These are phyloP conservation scores for Crypturellus undulatus DNA, from an alignment of 2,113 vertebrate species.

Conservation along the genomic window DNA sequence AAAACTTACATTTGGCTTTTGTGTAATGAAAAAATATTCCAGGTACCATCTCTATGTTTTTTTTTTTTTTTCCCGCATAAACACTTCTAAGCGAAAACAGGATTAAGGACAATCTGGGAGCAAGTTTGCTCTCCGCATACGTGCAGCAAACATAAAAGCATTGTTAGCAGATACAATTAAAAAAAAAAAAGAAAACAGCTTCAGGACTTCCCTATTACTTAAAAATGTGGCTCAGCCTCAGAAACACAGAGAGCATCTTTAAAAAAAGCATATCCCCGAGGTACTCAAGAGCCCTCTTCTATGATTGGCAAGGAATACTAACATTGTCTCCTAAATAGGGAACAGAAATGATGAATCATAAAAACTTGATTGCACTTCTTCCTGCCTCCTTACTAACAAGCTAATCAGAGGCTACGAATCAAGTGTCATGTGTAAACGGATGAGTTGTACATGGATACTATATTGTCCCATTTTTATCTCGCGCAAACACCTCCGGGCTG, in stretches of 20 bases:
- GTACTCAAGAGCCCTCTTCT: constrained; percentile 53
- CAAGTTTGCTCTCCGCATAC: constrained; percentile 59
- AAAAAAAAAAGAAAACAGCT: constrained; percentile 3
- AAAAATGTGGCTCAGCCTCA: constrained; percentile 41
- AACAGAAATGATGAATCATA: constrained; percentile 80
- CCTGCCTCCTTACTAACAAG: constrained; percentile 76
- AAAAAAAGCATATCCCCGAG: constrained; percentile 70
- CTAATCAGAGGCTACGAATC: constrained; percentile 63
- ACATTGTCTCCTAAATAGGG: constrained; percentile 76
- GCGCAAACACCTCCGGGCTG: constrained; percentile 78
- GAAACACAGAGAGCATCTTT: constrained; percentile 59
- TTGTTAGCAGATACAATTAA: constrained; percentile 59
- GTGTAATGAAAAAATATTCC: constrained; percentile 66
- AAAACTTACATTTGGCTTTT: constrained; percentile 81
- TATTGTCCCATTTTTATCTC: constrained; percentile 78
- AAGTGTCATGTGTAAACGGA: constrained; percentile 74
- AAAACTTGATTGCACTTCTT: constrained; percentile 75
- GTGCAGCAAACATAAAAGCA: constrained; percentile 56
- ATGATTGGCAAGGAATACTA: constrained; percentile 72
- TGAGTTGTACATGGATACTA: constrained; percentile 70
- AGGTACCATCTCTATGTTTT: constrained; percentile 68
- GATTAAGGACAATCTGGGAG: constrained; percentile 40
- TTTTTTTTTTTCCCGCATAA: constrained; percentile 65
- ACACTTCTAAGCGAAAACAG: constrained; percentile 64
- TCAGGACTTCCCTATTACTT: constrained; percentile 59